Evolutionary conservation across 2,113 vertebrate species (phyloP).

Genomic region (Etia nguti): DNA sequence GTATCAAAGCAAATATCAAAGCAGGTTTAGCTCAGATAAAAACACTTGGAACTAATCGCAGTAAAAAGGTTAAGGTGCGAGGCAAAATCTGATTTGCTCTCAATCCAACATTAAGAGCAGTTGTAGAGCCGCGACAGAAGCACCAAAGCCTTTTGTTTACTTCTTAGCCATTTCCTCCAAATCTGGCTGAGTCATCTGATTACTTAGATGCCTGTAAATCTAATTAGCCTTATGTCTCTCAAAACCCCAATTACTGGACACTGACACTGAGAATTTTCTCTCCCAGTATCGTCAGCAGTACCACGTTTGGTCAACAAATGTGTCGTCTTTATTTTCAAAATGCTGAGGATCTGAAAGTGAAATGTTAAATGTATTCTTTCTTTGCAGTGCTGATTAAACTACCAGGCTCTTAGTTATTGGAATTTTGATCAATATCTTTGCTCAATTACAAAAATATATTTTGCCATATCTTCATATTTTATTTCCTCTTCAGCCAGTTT

Average conservation of each 20-base stretch:
- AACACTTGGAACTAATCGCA: background rate
- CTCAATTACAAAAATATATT: background rate
- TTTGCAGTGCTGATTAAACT: background rate
- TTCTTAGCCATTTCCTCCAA: conserved; percentile 13
- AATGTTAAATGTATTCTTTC: background rate
- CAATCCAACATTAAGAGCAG: background rate
- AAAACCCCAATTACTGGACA: background rate
- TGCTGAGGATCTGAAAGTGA: background rate
- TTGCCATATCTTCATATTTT: background rate
- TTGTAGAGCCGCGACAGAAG: background rate
- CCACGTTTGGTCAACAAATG: background rate
- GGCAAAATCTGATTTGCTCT: conserved; percentile 7
- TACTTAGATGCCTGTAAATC: conserved; percentile 22
- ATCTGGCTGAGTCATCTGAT: conserved; percentile 29
- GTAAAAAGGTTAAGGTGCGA: background rate
- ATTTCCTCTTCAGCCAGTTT: background rate
- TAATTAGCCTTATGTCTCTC: conserved; percentile 9
- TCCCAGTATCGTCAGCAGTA: background rate
- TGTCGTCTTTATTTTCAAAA: background rate
- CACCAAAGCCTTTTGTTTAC: conserved; percentile 17
- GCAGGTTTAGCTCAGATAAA: background rate
- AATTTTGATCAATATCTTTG: background rate
- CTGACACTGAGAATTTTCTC: background rate
- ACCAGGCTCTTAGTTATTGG: background rate
- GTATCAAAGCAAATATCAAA: background rate